A percentile compares a stretch with the other conserved stretches of the same genome.
phyloP scores from a whole-genome alignment of 2,797 vertebrate species.

The Margarornis squamiger region DNA sequence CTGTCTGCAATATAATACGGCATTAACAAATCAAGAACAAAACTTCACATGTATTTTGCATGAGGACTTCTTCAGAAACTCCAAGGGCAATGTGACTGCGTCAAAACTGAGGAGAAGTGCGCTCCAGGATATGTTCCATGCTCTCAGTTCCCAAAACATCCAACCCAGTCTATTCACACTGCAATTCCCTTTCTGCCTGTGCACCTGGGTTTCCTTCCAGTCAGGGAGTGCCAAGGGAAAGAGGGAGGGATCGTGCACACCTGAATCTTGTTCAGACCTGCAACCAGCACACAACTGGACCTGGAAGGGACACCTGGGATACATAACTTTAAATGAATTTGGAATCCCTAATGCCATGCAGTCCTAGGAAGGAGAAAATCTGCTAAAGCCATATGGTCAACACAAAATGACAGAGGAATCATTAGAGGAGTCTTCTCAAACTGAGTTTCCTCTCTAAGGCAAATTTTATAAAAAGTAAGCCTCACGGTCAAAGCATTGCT shows the following conservation, averaged over 20 bases:
- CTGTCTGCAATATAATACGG: neutral
- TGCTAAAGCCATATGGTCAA: neutral
- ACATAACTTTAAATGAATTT: neutral
- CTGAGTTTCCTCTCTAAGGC: neutral
- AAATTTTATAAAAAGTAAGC: neutral
- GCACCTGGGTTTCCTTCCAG: slow-evolving; percentile 35
- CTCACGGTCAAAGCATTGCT: neutral
- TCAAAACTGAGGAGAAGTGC: neutral
- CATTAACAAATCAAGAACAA: neutral
- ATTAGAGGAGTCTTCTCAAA: neutral
- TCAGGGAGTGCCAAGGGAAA: slow-evolving; percentile 18
- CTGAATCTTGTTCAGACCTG: slow-evolving; percentile 55
- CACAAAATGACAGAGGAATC: neutral
- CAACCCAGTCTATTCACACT: neutral
- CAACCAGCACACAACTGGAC: slow-evolving; percentile 13
- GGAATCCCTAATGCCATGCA: neutral
- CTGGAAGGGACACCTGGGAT: slow-evolving; percentile 21
- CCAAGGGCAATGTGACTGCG: neutral
- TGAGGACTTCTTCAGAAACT: neutral
- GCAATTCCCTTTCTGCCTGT: slow-evolving; percentile 6
- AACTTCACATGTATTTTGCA: neutral
- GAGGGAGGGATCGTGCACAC: slow-evolving; percentile 3
- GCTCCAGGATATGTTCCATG: neutral
- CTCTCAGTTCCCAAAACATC: neutral
- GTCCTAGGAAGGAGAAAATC: neutral